Evolutionary conservation across 2,113 vertebrate species (phyloP), one percentile per base, ranked within the genome.

Genomic region (Psammodynastes pulverulentus): DNA sequence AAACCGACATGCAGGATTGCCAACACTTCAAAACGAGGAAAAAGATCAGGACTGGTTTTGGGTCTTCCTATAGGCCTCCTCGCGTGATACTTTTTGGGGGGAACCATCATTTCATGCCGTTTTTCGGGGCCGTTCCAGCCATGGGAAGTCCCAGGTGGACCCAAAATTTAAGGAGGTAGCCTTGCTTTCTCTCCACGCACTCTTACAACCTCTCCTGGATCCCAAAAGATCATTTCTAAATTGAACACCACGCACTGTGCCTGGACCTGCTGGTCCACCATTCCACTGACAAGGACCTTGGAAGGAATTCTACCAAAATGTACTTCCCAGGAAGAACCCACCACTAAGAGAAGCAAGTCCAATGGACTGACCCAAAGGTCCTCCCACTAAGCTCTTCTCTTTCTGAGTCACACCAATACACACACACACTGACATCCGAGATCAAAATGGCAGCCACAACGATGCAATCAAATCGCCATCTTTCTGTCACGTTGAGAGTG

Each of bases 11-110:
- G 93, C 88, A 90, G 91, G 90, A 85, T 92, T 92, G 93, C 91
- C 91, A 93, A 96, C 95, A 91, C 90, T 92, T 84, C 90, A 96
- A 97, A 96, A 93, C 91, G 94, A 93, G 93, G 96, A 96, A 94
- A 97, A 94, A 96, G 12, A 24, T 84, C 91, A 90, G 95, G 95
- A 95, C 92, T 34, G 86, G 94, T 88, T 94, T 86, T 94, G 89
- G 93, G 90, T 94, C 90, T 96, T 96, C 95, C 89, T 93, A 26
- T 95, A 95, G 93, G n/a, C n/a, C n/a, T 94, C n/a, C 52, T 51
- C 48, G n/a, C 4, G 1, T 9, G 4, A 49, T 19, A 58, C 54
- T 92, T 49, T 94, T 29, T 95, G 45, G 90, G 94, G 46, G 90
- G 94, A 95, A 52, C 94, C 92, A 96, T 94, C 92, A 96, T 94